Evolutionary conservation across 1,140 invertebrate genomes (phyloP), one percentile per base, ranked within the genome.

Genomic region (Aphaenogaster ashmeadi): DNA sequence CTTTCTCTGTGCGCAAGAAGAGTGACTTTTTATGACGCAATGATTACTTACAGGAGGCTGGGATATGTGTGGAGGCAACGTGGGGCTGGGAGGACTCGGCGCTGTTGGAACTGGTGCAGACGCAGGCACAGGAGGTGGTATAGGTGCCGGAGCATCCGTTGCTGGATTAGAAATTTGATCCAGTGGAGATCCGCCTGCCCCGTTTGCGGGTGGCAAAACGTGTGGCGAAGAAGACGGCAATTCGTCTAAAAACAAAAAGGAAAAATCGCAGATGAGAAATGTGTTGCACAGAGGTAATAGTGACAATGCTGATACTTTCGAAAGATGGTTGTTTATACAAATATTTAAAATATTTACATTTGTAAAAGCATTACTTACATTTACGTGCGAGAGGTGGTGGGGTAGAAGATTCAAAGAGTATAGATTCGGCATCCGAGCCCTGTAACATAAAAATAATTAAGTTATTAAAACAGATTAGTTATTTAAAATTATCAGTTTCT

Each of bases 351-450:
- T 8, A 54, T 66, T 54, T 71, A 3, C n/a, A 21, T 44, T 58
- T 18, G 44, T 38, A 9, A n/a, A 13, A 58, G 0, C 0, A 18
- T 62, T 81, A 95, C 93, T 95, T 93, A 96, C 96, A 96, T 96
- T 96, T 96, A 95, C 96, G 95, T 92, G 95, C 93, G 94, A 96
- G 94, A 91, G 96, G 95, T 93, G 96, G 96, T 94, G 96, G 96
- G 92, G 97, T 96, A 93, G 97, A 96, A 93, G 97, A 95, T 93
- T 95, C 96, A 96, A 97, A 97, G 95, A 97, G 97, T 95, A 97
- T 97, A 95, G 97, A 97, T 94, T 97, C 97, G 93, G 97, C 97
- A 96, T 97, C 97, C 92, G 97, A 97, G 93, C 96, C 96, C 97
- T 97, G 95, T 77, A 86, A 91, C 7, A 78, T 15, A 67, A 47